Evolutionary conservation across 2,888 invertebrate species (phyloP).

Genomic region (Cerceris ruficornis): DNA sequence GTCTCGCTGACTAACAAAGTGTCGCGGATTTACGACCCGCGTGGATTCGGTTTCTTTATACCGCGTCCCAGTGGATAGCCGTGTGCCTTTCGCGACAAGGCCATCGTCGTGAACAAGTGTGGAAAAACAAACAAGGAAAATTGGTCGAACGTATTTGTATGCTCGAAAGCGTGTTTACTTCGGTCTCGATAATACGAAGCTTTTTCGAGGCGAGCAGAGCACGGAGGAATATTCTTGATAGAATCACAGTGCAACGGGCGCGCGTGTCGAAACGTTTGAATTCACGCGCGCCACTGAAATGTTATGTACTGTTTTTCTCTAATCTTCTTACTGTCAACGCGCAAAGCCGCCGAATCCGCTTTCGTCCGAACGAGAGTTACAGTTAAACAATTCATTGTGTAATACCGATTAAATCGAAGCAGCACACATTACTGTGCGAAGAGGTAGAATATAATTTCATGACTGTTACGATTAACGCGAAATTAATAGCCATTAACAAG

Average conservation of each 20-base stretch:
- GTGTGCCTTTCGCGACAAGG: no score
- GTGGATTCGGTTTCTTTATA: no score
- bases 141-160: no score
- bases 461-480: no score
- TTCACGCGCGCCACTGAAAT: not conserved
- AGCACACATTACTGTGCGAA: not conserved
- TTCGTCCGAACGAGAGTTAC: slow-evolving; percentile 23
- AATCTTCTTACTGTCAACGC: slow-evolving; percentile 41
- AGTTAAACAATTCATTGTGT: slow-evolving; percentile 10
- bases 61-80: no score
- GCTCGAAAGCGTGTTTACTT: no score
- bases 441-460: not conserved
- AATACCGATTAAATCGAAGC: not conserved
- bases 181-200: no score
- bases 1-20: no score
- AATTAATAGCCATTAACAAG: no score
- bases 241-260: not conserved
- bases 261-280: not conserved
- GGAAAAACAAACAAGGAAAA: no score
- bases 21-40: no score
- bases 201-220: not conserved
- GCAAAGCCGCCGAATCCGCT: slow-evolving; percentile 39
- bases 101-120: no score
- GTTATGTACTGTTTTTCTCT: slow-evolving; percentile 17
- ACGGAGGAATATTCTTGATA: not conserved